Base-by-base conservation (phyloP, 2,888 invertebrate species). In the Penaeus monodon region DNA sequence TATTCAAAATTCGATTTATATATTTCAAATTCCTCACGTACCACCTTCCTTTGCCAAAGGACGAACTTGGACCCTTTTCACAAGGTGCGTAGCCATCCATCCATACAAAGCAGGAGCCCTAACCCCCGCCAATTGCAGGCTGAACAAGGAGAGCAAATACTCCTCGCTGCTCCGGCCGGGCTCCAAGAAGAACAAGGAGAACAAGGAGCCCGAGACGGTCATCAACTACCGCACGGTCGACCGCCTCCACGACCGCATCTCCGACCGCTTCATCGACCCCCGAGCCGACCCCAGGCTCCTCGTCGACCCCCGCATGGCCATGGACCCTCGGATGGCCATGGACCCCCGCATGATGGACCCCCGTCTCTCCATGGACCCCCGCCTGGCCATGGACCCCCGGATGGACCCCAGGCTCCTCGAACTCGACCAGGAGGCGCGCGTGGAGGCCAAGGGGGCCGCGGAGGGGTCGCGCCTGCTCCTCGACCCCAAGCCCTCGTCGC, bases 211-310 rank as follows among this genome's bases (percentile, higher is more conserved):
- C 4, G 76, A 63, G 57, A 86, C 86, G 49, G 81, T 86, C 76
- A 86, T 86, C 81, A 86, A 86, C 77, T 86, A 86, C 81, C 86
- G 86, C 22, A 86, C 86, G 27, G 68, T 86, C 33, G 86, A 86
- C 77, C 73, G 86, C 65, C 81, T 86, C 33, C 63, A 66, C 66
- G 81, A 81, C 70, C 86, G 85, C n/a, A 65, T 81, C 64, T 76
- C 68, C 22, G 86, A 86, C 76, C 86, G 86, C n/a, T 86, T 86
- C 81, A 86, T 86, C 33, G 86, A 86, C 76, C 86, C 86, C 1
- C 81, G 86, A 27, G 81, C 63, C n/a, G 86, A 86, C 27, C 86
- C 86, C 12, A 86, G 86, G 66, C 68, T 86, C 44, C 49, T 86
- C 68, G 77, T 77, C 22, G 74, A 74, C 38, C 74, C 74, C 33